These are phyloP conservation scores for Fregetta grallaria DNA, from an alignment of 2,113 vertebrate genomes.

Conservation along the genomic window DNA sequence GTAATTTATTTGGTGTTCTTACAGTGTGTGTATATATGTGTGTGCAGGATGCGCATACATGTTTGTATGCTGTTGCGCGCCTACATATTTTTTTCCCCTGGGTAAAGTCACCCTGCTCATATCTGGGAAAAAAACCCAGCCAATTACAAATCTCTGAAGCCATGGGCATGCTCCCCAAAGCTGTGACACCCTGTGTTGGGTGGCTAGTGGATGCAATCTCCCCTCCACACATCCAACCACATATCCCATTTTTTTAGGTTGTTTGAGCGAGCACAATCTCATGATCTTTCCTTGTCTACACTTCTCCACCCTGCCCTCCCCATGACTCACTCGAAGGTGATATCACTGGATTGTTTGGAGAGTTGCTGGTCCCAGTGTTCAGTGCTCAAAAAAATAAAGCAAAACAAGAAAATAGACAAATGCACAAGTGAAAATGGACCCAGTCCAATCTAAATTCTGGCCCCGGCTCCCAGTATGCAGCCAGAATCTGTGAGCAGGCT, in stretches of 20 bases:
- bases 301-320: slow-evolving; percentile 44
- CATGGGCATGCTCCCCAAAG: background rate
- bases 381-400: background rate
- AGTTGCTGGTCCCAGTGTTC: background rate
- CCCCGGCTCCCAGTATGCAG: background rate
- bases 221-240: background rate
- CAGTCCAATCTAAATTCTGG: slow-evolving; percentile 45
- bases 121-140: background rate
- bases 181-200: background rate
- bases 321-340: slow-evolving; percentile 44
- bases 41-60: no score
- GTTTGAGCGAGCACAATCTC: background rate
- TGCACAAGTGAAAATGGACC: slow-evolving; percentile 22
- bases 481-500: slow-evolving; percentile 13
- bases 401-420: slow-evolving; percentile 21
- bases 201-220: background rate
- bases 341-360: slow-evolving; percentile 26
- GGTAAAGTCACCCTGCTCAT: background rate
- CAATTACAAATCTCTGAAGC: background rate
- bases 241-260: background rate
- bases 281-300: background rate
- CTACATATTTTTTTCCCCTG: background rate
- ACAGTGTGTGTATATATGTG: background rate
- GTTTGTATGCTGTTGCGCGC: no score
- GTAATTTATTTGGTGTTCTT: background rate